phyloP scores from a whole-genome alignment of 2,797 vertebrate species.

The Otolemur crassicaudatus region DNA sequence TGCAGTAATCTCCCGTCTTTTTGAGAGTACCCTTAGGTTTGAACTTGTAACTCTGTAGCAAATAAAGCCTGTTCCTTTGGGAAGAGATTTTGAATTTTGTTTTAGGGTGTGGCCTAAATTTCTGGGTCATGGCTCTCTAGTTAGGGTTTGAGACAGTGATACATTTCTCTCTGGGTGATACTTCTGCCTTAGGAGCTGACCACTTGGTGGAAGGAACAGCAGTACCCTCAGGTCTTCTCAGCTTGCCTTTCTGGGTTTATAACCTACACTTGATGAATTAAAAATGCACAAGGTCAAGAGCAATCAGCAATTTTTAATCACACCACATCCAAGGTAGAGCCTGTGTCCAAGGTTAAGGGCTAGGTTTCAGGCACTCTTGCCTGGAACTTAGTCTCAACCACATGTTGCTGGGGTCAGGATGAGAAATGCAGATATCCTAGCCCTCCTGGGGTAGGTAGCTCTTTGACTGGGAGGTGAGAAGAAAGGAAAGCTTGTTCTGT shows the following conservation, averaged over 20 bases:
- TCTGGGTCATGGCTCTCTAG: not conserved
- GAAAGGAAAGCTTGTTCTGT: not conserved
- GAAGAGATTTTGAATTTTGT: not conserved
- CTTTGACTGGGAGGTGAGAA: not conserved
- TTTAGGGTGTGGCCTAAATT: not conserved
- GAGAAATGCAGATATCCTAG: not conserved
- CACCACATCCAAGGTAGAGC: not conserved
- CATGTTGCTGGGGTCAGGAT: not conserved
- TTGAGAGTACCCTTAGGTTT: not conserved
- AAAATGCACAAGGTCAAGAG: not conserved
- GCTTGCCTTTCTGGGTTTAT: not conserved
- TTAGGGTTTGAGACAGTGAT: not conserved
- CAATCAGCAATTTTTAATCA: not conserved
- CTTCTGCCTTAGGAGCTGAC: not conserved
- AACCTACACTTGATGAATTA: not conserved
- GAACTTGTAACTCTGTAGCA: not conserved
- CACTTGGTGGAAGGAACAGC: not conserved
- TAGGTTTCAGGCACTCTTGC: not conserved
- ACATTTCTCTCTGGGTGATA: not conserved
- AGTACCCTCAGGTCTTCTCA: not conserved
- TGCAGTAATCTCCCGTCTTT: not conserved
- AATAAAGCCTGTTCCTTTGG: conserved; percentile 41
- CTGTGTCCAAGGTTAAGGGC: not conserved
- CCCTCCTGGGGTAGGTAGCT: not conserved
- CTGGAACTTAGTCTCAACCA: not conserved